A percentile compares a stretch with the other conserved stretches of the same genome.
Conservation (phyloP, 1,140 invertebrate genomes). For the Protaetia brevitarsis region DNA sequence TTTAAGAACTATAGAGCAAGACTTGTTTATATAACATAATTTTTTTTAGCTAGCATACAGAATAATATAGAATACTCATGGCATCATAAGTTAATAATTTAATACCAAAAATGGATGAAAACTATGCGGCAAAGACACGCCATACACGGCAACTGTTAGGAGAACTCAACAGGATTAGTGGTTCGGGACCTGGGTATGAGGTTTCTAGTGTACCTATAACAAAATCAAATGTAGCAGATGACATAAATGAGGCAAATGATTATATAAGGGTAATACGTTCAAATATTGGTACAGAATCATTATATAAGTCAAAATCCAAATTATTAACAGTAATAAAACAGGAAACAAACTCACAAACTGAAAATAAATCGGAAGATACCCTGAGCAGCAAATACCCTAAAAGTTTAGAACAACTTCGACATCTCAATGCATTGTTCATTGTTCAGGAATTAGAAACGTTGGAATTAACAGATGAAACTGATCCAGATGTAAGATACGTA, state of each 20-base stretch:
- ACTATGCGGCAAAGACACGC: background rate
- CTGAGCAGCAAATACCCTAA: background rate
- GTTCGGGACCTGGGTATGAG: background rate
- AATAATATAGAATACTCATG: too few relatives aligned
- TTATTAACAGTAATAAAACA: too few relatives aligned
- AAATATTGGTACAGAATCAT: too few relatives aligned
- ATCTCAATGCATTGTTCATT: background rate
- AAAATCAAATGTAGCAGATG: background rate
- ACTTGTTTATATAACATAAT: background rate
- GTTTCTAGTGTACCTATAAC: background rate
- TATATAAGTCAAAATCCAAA: too few relatives aligned
- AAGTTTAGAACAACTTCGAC: background rate
- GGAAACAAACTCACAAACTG: too few relatives aligned
- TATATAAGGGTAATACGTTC: too few relatives aligned
- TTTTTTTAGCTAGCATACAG: too few relatives aligned
- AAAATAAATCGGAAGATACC: too few relatives aligned
- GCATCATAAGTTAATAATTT: too few relatives aligned
- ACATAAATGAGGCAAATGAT: too few relatives aligned
- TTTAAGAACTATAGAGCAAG: background rate
- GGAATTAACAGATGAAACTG: background rate
- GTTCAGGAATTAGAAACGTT: background rate
- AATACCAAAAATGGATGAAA: background rate
- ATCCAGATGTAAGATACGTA: background rate
- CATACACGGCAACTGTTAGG: background rate
- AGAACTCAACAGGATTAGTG: background rate